Evolutionary conservation across 2,797 vertebrate genomes (phyloP).

Genomic region (Microchirus variegatus): DNA sequence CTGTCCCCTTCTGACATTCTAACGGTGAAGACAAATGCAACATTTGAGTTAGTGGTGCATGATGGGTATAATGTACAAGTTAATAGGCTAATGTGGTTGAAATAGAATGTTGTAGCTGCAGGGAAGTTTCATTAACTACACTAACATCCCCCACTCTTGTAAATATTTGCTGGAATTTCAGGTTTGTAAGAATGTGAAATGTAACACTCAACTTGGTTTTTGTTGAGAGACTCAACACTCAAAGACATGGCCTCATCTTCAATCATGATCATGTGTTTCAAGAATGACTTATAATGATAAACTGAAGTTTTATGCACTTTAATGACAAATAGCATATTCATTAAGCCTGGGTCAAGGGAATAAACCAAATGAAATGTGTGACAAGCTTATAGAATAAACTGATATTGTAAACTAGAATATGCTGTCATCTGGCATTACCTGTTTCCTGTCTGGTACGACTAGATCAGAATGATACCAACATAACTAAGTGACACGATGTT

Average conservation of each 20-base stretch:
- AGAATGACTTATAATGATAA: neutral
- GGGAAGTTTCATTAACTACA: neutral
- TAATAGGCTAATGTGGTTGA: neutral
- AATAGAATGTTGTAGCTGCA: neutral
- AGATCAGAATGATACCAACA: too few species aligned
- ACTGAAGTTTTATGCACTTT: too few species aligned
- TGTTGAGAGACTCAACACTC: neutral
- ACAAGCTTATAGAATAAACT: too few species aligned
- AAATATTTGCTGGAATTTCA: neutral
- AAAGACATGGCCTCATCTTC: neutral
- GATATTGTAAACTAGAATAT: too few species aligned
- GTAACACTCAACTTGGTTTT: neutral
- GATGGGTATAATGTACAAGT: neutral
- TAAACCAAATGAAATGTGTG: too few species aligned
- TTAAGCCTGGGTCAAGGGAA: too few species aligned
- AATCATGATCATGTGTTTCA: neutral
- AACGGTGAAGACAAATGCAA: slow-evolving; percentile 64
- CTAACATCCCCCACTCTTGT: neutral
- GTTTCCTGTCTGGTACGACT: too few species aligned
- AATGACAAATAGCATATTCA: too few species aligned
- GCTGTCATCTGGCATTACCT: too few species aligned
- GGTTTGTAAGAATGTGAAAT: neutral
- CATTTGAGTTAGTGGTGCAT: slow-evolving; percentile 14
- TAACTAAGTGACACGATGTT: too few species aligned
- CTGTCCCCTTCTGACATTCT: slow-evolving; percentile 99